Evolutionary conservation across 2,888 invertebrate species (phyloP).

Genomic region (Drosophila borborema): DNA sequence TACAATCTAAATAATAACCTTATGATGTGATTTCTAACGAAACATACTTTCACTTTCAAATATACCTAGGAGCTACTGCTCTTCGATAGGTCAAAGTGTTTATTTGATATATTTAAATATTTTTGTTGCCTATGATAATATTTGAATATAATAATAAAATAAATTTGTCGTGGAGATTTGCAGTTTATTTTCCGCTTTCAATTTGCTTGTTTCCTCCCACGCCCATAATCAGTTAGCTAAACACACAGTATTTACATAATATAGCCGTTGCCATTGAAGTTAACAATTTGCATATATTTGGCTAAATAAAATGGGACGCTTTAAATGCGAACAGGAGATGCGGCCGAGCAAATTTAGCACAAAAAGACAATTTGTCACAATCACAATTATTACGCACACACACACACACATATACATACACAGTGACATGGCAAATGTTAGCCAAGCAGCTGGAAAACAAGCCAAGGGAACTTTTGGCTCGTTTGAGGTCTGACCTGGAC

Average conservation of each 20-base stretch:
- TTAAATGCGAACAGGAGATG: slow-evolving; percentile 32
- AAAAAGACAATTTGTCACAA: slow-evolving; percentile 75
- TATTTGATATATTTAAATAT: background rate
- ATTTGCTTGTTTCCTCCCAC: background rate
- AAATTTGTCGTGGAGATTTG: background rate
- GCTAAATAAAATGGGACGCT: slow-evolving; percentile 31
- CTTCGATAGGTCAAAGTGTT: background rate
- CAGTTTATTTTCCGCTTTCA: slow-evolving; percentile 7
- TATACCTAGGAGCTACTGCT: background rate
- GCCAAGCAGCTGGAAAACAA: slow-evolving; percentile 74
- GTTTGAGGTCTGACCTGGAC: slow-evolving; percentile 1
- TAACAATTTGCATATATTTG: slow-evolving; percentile 50
- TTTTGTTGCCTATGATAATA: background rate
- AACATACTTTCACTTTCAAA: background rate
- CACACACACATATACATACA: slow-evolving; percentile 52
- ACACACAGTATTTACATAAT: slow-evolving; percentile 40
- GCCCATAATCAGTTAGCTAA: slow-evolving; percentile 33
- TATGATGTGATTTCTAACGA: no score
- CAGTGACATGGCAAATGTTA: slow-evolving; percentile 69
- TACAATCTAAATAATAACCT: no score
- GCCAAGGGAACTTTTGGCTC: slow-evolving; percentile 34
- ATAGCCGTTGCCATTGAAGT: slow-evolving; percentile 34
- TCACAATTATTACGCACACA: slow-evolving; percentile 71
- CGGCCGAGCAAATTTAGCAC: slow-evolving; percentile 36
- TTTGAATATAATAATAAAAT: background rate